phyloP scores from a whole-genome alignment of 1,140 invertebrate species.

The Drosophila subobscura region DNA sequence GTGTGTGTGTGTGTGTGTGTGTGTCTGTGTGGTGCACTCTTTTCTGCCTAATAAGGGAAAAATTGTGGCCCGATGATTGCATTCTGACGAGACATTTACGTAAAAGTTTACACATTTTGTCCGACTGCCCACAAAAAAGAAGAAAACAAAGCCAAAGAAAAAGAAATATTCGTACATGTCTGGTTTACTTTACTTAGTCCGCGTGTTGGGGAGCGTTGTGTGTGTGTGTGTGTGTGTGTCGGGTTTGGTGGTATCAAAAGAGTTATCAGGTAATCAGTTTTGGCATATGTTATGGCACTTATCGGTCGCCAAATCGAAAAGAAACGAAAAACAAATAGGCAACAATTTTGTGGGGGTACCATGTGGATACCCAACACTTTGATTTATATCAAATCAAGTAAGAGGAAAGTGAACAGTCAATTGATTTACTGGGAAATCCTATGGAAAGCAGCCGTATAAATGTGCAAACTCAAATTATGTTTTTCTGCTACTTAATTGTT shows the following conservation, averaged over 20 bases:
- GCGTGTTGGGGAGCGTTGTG: constrained; percentile 13
- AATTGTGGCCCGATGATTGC: constrained; percentile 14
- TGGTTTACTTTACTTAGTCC: constrained; percentile 17
- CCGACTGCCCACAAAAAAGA: too few species aligned
- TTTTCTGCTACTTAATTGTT: too few species aligned
- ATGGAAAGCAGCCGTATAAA: too few species aligned
- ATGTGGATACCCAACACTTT: constrained; percentile 11
- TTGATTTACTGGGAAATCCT: too few species aligned
- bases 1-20: too few species aligned
- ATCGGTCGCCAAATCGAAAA: constrained; percentile 36
- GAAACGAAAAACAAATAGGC: constrained; percentile 30
- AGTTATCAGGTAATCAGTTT: constrained; percentile 56
- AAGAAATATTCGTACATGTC: too few species aligned
- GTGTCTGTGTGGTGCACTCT: neutral
- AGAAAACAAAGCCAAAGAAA: too few species aligned
- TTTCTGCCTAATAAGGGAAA: constrained; percentile 34
- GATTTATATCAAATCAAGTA: neutral
- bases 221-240: constrained; percentile 13
- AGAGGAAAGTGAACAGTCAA: too few species aligned
- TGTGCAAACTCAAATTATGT: too few species aligned
- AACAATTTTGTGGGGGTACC: constrained; percentile 26
- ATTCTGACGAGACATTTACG: constrained; percentile 13
- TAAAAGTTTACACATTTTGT: constrained; percentile 17
- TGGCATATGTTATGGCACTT: constrained; percentile 57
- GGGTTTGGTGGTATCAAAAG: constrained; percentile 25